Conservation (phyloP, 2,113 vertebrate species). For the Tauraco erythrolophus region DNA sequence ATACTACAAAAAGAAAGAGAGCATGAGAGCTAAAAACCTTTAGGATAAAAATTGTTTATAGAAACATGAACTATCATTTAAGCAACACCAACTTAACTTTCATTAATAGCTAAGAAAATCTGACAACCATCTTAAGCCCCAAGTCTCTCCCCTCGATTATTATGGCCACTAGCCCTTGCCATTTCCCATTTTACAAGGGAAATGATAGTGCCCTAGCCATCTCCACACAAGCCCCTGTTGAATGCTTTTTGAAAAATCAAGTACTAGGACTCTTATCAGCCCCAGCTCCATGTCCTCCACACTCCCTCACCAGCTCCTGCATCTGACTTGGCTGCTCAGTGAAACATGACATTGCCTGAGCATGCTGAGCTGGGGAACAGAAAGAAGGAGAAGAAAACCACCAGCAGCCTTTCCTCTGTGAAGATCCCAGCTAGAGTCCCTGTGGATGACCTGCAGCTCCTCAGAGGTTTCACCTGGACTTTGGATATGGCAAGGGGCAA, state of each 20-base stretch:
- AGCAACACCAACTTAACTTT: not conserved
- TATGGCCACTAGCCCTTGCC: not conserved
- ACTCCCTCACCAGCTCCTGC: not conserved
- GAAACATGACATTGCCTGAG: not conserved
- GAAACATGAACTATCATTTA: not conserved
- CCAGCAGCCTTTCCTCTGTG: not conserved
- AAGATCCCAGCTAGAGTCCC: not conserved
- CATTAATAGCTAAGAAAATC: not conserved
- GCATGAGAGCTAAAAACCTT: fast-evolving
- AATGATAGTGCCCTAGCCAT: not conserved
- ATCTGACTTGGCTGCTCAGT: not conserved
- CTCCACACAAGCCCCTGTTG: not conserved
- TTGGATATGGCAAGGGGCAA: not conserved
- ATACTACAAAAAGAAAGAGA: not conserved
- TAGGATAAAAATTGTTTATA: not conserved
- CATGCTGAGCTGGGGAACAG: not conserved
- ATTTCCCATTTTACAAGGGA: not conserved
- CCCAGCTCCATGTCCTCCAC: not conserved
- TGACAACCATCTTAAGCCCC: not conserved
- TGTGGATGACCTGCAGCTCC: not conserved
- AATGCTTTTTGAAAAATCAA: not conserved
- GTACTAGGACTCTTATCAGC: not conserved
- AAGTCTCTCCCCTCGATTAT: not conserved
- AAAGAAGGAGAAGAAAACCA: not conserved
- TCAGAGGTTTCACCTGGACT: not conserved